These are phyloP conservation scores for Drosophila aldrichi DNA, from an alignment of 2,888 invertebrate genomes.

Conservation along the genomic window DNA sequence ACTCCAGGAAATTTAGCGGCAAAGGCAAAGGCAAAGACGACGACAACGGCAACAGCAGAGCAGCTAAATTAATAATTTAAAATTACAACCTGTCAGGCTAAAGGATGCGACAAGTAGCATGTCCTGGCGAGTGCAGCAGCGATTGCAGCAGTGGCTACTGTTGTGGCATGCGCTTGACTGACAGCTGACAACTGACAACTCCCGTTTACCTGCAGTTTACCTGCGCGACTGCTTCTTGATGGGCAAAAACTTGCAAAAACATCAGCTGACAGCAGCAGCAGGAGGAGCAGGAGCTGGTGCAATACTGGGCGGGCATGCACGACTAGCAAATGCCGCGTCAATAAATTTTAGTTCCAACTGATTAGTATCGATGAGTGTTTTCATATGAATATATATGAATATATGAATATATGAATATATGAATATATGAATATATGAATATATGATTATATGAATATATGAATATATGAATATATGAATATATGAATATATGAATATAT, in stretches of 20 bases:
- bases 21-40: background rate
- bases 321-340: background rate
- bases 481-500: background rate
- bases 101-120: background rate
- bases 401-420: background rate
- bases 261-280: conserved; percentile 32
- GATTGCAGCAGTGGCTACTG: conserved; percentile 20
- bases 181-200: conserved; percentile 5
- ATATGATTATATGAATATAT: background rate
- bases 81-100: conserved; percentile 17
- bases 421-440: background rate
- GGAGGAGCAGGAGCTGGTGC: conserved; percentile 16
- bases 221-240: conserved; percentile 33
- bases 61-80: conserved; percentile 42
- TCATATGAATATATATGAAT: background rate
- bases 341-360: background rate
- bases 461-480: conserved; percentile 2
- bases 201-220: conserved; percentile 12
- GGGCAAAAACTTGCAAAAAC: conserved; percentile 36
- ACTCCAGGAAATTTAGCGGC: conserved; percentile 9
- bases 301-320: background rate
- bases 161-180: background rate
- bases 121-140: background rate
- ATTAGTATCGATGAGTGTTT: background rate
- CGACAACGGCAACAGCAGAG: conserved; percentile 10